phyloP scores from a whole-genome alignment of 2,797 vertebrate species.

The Hyperoplus lanceolatus region DNA sequence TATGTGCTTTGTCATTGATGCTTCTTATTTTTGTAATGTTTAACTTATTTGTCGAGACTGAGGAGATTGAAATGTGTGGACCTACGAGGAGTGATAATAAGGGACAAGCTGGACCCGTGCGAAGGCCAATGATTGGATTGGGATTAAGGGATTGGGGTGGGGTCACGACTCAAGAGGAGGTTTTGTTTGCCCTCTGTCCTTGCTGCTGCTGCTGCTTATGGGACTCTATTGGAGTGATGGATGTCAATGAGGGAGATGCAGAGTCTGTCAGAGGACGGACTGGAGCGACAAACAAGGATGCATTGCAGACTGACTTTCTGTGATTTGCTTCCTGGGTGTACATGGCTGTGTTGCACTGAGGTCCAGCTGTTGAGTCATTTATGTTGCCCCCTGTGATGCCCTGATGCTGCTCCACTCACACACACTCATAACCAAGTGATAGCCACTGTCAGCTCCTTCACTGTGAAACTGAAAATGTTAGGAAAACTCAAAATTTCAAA shows the following conservation, averaged over 20 bases:
- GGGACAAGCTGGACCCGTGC: conserved; percentile 55
- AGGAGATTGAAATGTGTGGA: conserved; percentile 46
- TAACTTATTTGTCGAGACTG: conserved; percentile 90
- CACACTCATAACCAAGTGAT: conserved; percentile 52
- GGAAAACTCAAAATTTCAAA: too few species aligned
- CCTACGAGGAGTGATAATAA: conserved; percentile 46
- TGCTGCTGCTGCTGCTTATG: conserved; percentile 83
- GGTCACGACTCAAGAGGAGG: conserved; percentile 37
- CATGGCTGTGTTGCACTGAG: conserved; percentile 61
- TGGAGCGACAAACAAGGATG: conserved; percentile 28
- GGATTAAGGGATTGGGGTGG: conserved; percentile 23
- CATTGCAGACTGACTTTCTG: conserved; percentile 30
- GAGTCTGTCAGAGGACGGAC: conserved; percentile 50
- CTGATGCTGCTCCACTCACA: conserved; percentile 79
- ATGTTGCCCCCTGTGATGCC: conserved; percentile 63
- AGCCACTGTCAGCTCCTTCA: conserved; percentile 64
- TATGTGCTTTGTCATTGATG: conserved; percentile 77
- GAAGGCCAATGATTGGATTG: conserved; percentile 39
- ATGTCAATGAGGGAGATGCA: conserved; percentile 67
- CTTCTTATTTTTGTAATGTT: conserved; percentile 87
- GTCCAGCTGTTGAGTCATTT: conserved; percentile 59
- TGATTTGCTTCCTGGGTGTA: conserved; percentile 57
- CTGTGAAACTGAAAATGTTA: too few species aligned
- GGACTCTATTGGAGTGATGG: conserved; percentile 75
- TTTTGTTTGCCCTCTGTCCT: conserved; percentile 66